phyloP scores from a whole-genome alignment of 1,140 invertebrate species.

The Diabrotica undecimpunctata region DNA sequence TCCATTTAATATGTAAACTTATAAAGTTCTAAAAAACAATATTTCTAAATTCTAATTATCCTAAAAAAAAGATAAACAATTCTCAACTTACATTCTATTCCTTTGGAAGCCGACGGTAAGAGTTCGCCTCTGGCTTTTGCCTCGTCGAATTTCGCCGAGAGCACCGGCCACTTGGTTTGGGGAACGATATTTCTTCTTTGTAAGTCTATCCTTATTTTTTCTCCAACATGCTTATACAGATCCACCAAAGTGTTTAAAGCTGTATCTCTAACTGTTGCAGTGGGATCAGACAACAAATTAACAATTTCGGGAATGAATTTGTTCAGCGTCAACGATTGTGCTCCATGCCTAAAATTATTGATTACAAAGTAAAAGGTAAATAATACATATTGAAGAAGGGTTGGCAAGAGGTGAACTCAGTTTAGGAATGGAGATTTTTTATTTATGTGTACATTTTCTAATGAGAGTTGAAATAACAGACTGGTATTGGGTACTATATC shows the following conservation, averaged over 20 bases:
- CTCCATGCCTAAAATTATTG: slow-evolving; percentile 68
- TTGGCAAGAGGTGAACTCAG: background rate
- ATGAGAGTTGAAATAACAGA: too few relatives aligned
- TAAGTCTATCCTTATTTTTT: slow-evolving; percentile 79
- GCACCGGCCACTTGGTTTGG: slow-evolving; percentile 70
- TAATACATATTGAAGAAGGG: background rate
- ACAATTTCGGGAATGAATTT: slow-evolving; percentile 79
- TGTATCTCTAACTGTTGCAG: slow-evolving; percentile 78
- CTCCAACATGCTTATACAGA: slow-evolving; percentile 91
- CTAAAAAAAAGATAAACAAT: too few relatives aligned
- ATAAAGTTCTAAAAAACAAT: too few relatives aligned
- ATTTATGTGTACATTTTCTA: too few relatives aligned
- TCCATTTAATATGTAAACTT: too few relatives aligned
- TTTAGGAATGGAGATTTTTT: too few relatives aligned
- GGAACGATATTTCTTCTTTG: slow-evolving; percentile 77
- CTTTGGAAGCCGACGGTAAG: slow-evolving; percentile 64
- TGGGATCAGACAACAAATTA: slow-evolving; percentile 85
- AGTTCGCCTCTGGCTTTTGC: slow-evolving; percentile 74
- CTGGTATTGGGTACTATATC: too few relatives aligned
- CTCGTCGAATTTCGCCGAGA: slow-evolving; percentile 86
- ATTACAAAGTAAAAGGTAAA: background rate
- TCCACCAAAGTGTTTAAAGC: slow-evolving; percentile 82
- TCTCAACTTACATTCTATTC: slow-evolving; percentile 26
- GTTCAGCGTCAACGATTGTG: slow-evolving; percentile 73
- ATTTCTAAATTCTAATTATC: too few relatives aligned